Evolutionary conservation across 2,113 vertebrate species (phyloP).

Genomic region (Andinoacara biseriatus): DNA sequence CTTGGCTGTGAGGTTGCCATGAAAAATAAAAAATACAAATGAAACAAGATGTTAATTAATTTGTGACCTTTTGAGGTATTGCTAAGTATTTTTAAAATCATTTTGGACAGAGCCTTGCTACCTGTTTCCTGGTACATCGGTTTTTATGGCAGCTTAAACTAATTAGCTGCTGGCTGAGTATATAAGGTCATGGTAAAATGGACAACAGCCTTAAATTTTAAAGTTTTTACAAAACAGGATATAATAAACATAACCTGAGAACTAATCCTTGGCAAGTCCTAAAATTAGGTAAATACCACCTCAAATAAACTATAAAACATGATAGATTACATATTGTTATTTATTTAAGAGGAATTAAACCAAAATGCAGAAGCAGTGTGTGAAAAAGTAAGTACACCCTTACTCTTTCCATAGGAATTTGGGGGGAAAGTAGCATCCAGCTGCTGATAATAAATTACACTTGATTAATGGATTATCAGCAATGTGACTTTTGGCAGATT

Average conservation of each 20-base stretch:
- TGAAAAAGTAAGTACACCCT: not conserved
- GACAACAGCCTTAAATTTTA: not conserved
- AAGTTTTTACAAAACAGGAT: not conserved
- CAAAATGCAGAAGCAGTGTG: not conserved
- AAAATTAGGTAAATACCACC: too few relatives aligned
- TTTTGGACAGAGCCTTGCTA: not conserved
- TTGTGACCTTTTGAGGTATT: not conserved
- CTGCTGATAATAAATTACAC: not conserved
- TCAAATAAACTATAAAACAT: too few relatives aligned
- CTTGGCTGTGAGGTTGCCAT: too few relatives aligned
- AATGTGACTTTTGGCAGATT: not conserved
- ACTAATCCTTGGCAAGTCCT: too few relatives aligned
- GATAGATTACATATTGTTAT: too few relatives aligned
- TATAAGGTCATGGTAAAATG: not conserved
- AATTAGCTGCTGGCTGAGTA: not conserved
- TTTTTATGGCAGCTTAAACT: not conserved
- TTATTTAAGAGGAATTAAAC: not conserved
- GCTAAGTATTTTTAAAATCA: not conserved
- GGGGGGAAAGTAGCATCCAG: not conserved
- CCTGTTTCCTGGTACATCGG: fast-evolving
- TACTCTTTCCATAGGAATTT: too few relatives aligned
- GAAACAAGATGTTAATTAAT: not conserved
- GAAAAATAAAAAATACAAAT: too few relatives aligned
- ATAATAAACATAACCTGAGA: too few relatives aligned
- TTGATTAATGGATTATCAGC: too few relatives aligned